Evolutionary conservation across 2,888 invertebrate species (phyloP), one percentile per base, ranked within the genome.

Genomic region (Apoda limacodes): DNA sequence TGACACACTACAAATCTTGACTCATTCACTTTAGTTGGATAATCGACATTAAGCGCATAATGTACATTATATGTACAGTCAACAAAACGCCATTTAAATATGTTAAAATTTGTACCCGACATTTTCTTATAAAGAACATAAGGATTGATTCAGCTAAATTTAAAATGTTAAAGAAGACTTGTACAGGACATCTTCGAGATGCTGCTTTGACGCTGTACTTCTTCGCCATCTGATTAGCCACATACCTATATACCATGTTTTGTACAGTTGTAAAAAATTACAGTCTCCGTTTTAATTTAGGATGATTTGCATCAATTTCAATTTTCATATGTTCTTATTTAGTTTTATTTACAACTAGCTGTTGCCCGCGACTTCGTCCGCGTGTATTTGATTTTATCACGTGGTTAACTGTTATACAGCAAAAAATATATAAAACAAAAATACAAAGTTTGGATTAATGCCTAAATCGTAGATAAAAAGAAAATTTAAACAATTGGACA

Each of bases 161-260:
- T 23, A 32, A 23, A 13, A 33, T 24, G 25, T 23, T 28, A 24
- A 24, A 28, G 25, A 33, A 33, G 17, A 28, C 24, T 24, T 33
- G 28, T 22, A 33, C 24, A 20, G 33, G 33, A 28, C 28, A 28
- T 28, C 20, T 28, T 23, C 25, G 13, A 4, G 28, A 28, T 17
- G 23, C 28, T 13, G 33, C 25, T 25, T 29, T 24, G 20, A 25
- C 25, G n/a, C 24, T 34, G 13, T 29, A 25, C 25, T 33, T 28
- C 13, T 20, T 22, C 3, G 28, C 32, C 32, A 32, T 28, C 24
- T 23, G 28, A 11, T 33, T 24, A 24, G 28, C 24, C 9, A 28
- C 28, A 2, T n/a, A n/a, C n/a, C n/a, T n/a, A n/a, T n/a, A 33
- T 28, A 11, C 19, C 32, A 33, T 13, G 20, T 28, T 33, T 28